phyloP scores from a whole-genome alignment of 2,888 invertebrate species.

The Drosophila mercatorum region DNA sequence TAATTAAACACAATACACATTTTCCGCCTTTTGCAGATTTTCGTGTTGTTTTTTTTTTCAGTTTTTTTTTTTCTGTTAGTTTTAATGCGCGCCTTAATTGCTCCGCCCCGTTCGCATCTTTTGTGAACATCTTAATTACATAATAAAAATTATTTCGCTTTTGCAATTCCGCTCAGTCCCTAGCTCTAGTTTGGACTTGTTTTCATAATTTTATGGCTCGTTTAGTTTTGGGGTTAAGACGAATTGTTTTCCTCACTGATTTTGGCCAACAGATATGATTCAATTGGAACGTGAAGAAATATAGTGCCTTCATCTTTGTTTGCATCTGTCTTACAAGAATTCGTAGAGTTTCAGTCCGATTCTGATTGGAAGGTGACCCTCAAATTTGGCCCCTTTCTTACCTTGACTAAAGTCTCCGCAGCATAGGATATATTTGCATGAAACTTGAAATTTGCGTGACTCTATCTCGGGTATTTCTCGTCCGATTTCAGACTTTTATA shows the following conservation, averaged over 20 bases:
- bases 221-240: slow-evolving; percentile 67
- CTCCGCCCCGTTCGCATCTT: slow-evolving; percentile 60
- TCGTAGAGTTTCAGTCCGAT: too few relatives aligned
- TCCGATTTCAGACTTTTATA: too few relatives aligned
- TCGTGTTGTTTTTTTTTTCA: slow-evolving; percentile 24
- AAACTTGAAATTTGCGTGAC: too few relatives aligned
- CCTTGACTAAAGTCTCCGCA: background rate
- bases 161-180: slow-evolving; percentile 31
- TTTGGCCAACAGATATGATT: slow-evolving; percentile 37
- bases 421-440: too few relatives aligned
- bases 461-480: too few relatives aligned
- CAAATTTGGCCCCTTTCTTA: background rate
- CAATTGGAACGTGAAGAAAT: slow-evolving; percentile 31
- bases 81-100: slow-evolving; percentile 70
- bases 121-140: slow-evolving; percentile 77
- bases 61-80: slow-evolving; percentile 34
- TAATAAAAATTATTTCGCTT: slow-evolving; percentile 75
- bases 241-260: slow-evolving; percentile 46
- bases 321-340: background rate
- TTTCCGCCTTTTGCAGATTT: slow-evolving; percentile 77
- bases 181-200: slow-evolving; percentile 38
- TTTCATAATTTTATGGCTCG: slow-evolving; percentile 75
- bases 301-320: slow-evolving; percentile 3
- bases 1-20: slow-evolving; percentile 80
- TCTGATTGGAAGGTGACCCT: background rate